Base-by-base conservation (phyloP, 1,140 invertebrate genomes). In the Frieseomelitta varia region DNA sequence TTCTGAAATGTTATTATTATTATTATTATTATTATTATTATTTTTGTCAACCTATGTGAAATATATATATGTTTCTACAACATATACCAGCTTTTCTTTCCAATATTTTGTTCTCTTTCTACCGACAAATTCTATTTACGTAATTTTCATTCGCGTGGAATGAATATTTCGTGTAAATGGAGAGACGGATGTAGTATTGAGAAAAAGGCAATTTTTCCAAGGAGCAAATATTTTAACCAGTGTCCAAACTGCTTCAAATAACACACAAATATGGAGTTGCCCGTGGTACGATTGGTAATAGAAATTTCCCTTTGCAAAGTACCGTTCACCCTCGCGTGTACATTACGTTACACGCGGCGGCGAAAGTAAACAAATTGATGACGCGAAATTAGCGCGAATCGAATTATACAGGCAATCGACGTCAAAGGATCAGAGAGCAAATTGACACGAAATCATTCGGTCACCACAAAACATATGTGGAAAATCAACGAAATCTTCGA, bases 331-430 rank as follows among this genome's bases (percentile, higher is more conserved):
- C 1, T 47, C 39, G 39, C 34, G 39, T 15, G 39, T 47, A n/a
- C 39, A 69, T 69, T 15, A 34, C 12, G 24, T 69, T 69, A 71
- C 24, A 71, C 12, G 12, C 39, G 6, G 39, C 12, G 14, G 24
- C 14, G 39, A 71, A n/a, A 53, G 39, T n/a, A 72, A 72, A 72
- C 69, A 51, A n/a, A 10, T 21, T 10, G 72, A n/a, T 55, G 47
- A 15, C 8, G n/a, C 8, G 27, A 55, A 74, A 74, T 74, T 55
- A 55, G 27, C n/a, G 51, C 19, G 17, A 14, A 47, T 61, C 55
- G 75, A 85, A n/a, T 67, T 19, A 55, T 19, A 53, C 11, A 58
- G 63, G 4, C 71, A 56, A 61, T 55, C 74, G 56, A n/a, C 74
- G 15, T 47, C 56, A 76, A 76, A 58, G 74, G 56, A n/a, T 15